Conservation (phyloP, 35 echinoderm and acorn worm species). For the Anneissia japonica region DNA sequence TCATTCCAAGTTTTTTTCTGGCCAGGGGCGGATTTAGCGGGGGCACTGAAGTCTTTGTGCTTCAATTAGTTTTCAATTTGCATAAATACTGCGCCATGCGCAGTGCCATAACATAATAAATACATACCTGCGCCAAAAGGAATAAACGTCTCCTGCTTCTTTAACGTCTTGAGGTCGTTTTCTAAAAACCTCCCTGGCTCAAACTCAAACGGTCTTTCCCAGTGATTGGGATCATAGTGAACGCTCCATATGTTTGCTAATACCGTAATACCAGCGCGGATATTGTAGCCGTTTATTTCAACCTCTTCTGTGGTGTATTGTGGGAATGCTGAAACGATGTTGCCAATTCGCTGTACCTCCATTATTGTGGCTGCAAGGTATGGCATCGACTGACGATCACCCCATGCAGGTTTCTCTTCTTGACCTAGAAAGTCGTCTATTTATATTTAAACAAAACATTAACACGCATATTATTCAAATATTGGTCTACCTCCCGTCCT, state of each 20-base stretch:
- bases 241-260: constrained; percentile 38
- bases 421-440: constrained; percentile 25
- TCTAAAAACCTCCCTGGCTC: constrained; percentile 51
- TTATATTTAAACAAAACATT: constrained; percentile 23
- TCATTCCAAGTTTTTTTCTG: no score
- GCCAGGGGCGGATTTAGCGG: no score
- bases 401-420: background rate
- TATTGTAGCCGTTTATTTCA: background rate
- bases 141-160: background rate
- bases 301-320: constrained; percentile 11
- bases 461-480: no score
- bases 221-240: constrained; percentile 21
- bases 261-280: constrained; percentile 22
- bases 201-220: constrained; percentile 38
- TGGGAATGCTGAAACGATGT: constrained; percentile 2
- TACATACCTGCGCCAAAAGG: background rate
- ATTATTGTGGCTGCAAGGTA: constrained; percentile 54
- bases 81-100: no score
- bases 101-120: no score
- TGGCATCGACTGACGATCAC: constrained; percentile 23
- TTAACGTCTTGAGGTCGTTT: background rate
- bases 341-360: constrained; percentile 19
- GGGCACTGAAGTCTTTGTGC: no score
- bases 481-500: no score
- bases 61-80: no score